phyloP scores from a whole-genome alignment of 2,888 invertebrate genomes.

The Spodoptera picta region DNA sequence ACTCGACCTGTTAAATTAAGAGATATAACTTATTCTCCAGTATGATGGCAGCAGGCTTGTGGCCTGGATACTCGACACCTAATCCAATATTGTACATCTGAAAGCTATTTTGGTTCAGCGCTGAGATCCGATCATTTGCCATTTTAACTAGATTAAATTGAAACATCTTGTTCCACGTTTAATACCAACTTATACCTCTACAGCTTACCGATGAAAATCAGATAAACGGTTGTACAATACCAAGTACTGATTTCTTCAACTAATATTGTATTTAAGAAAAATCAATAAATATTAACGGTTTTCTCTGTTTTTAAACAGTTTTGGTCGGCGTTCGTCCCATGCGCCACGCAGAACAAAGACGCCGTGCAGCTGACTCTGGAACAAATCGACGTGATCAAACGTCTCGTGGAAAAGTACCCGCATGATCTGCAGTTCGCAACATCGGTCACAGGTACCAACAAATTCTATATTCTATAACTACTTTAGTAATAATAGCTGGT shows the following conservation, averaged over 20 bases:
- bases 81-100: slow-evolving; percentile 16
- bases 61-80: slow-evolving; percentile 1
- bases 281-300: neutral
- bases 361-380: slow-evolving; percentile 92
- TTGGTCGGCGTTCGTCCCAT: slow-evolving; percentile 92
- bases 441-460: slow-evolving; percentile 90
- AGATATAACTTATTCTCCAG: neutral
- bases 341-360: slow-evolving; percentile 91
- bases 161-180: slow-evolving; percentile 4
- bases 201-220: too few relatives aligned
- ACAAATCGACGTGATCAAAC: slow-evolving; percentile 92
- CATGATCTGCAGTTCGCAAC: slow-evolving; percentile 90
- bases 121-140: neutral
- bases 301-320: slow-evolving; percentile 83
- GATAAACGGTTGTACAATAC: too few relatives aligned
- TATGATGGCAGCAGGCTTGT: slow-evolving; percentile 3
- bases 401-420: slow-evolving; percentile 91
- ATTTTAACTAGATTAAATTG: neutral
- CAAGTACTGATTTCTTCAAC: too few relatives aligned
- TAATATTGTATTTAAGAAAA: too few relatives aligned
- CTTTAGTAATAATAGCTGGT: too few relatives aligned
- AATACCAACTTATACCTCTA: slow-evolving; percentile 1
- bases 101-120: slow-evolving; percentile 2
- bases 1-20: too few relatives aligned
- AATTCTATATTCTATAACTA: too few relatives aligned